These are phyloP conservation scores for Schrankia costaestrigalis DNA, from an alignment of 2,888 invertebrate genomes.

Conservation along the genomic window DNA sequence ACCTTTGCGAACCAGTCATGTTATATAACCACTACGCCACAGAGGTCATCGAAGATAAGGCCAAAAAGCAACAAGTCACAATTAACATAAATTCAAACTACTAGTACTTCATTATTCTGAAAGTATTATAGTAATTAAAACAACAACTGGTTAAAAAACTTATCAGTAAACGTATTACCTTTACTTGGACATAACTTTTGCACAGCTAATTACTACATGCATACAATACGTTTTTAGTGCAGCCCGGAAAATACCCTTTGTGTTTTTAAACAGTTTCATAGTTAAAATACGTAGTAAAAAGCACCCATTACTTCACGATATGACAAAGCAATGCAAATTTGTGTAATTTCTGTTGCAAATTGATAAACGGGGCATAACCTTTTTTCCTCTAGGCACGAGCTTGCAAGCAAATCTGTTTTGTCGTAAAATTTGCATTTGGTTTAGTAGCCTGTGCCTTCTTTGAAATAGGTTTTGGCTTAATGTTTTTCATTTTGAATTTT, in stretches of 20 bases:
- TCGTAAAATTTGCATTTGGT: neutral
- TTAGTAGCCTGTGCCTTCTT: too few relatives aligned
- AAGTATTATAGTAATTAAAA: too few relatives aligned
- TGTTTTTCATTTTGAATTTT: too few relatives aligned
- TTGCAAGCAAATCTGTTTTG: slow-evolving; percentile 2
- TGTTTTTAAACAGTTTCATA: slow-evolving; percentile 11
- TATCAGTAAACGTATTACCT: too few relatives aligned
- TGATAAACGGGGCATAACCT: slow-evolving; percentile 11
- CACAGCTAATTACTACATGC: slow-evolving; percentile 10
- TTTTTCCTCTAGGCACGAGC: slow-evolving; percentile 1
- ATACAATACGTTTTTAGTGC: slow-evolving; percentile 15
- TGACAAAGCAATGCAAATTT: slow-evolving; percentile 25
- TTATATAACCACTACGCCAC: too few relatives aligned
- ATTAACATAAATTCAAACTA: too few relatives aligned
- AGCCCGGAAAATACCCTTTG: slow-evolving; percentile 16
- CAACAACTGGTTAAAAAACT: too few relatives aligned
- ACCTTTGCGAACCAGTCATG: too few relatives aligned
- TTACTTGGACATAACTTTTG: neutral
- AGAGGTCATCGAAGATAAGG: too few relatives aligned
- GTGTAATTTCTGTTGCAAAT: slow-evolving; percentile 28
- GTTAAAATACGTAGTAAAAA: slow-evolving; percentile 18
- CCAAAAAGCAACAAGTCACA: too few relatives aligned
- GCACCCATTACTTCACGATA: slow-evolving; percentile 13
- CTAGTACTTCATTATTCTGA: too few relatives aligned
- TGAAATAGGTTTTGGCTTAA: too few relatives aligned